These are phyloP conservation scores for Gobiocypris rarus DNA, from an alignment of 2,113 vertebrate species.

Conservation along the genomic window DNA sequence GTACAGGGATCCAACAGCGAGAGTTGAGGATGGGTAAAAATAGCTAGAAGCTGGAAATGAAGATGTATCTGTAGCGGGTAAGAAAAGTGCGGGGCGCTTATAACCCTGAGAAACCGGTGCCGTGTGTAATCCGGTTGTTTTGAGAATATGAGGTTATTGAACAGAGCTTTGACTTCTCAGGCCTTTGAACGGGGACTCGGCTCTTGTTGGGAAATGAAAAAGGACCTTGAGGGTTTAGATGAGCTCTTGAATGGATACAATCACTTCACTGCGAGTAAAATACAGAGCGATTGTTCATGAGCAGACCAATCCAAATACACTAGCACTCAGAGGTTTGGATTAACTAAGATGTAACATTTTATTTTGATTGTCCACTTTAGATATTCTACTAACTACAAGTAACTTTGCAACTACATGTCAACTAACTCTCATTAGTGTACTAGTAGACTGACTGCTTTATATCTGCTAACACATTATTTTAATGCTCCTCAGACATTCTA, in stretches of 20 bases:
- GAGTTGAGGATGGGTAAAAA: constrained; percentile 4
- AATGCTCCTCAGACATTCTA: no score
- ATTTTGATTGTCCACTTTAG: no score
- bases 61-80: constrained; percentile 11
- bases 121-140: constrained; percentile 6
- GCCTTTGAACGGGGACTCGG: not conserved
- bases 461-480: no score
- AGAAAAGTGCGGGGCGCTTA: not conserved
- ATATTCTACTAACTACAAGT: no score
- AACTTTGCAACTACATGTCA: no score
- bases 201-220: constrained; percentile 32
- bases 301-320: not conserved
- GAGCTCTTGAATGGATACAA: not conserved
- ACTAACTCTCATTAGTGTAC: no score
- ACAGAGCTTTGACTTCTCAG: constrained; percentile 13
- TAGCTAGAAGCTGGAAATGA: constrained; percentile 34
- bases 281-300: not conserved
- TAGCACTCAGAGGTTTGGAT: no score
- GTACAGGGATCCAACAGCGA: constrained; percentile 10
- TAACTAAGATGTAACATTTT: not conserved
- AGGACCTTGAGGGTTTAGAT: constrained; percentile 5
- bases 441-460: no score
- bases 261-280: not conserved
- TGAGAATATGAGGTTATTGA: constrained; percentile 17
- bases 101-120: not conserved